These are phyloP conservation scores for Hyla sarda DNA, from an alignment of 2,113 vertebrate species.

Conservation along the genomic window DNA sequence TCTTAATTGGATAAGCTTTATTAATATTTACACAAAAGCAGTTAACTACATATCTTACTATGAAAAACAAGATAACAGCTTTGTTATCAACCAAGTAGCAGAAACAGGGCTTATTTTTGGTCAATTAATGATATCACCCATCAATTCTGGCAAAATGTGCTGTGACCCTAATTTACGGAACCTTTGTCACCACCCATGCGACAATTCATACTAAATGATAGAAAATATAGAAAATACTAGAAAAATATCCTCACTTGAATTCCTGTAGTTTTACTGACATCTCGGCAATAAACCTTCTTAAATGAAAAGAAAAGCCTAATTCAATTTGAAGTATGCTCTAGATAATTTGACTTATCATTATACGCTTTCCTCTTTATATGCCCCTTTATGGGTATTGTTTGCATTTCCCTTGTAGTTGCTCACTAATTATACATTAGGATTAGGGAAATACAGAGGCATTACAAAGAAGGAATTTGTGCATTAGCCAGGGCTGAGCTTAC, in stretches of 20 bases:
- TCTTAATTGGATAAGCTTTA: neutral
- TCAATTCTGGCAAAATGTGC: neutral
- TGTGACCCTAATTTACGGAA: neutral
- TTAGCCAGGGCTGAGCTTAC: conserved; percentile 51
- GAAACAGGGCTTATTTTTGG: too few species aligned
- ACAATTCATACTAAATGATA: neutral
- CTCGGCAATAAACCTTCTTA: neutral
- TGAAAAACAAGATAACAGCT: neutral
- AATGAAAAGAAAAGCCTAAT: neutral
- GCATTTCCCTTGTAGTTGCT: conserved; percentile 7
- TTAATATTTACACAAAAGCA: neutral
- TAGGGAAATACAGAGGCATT: conserved; percentile 41
- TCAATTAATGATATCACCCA: too few species aligned
- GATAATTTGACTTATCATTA: neutral
- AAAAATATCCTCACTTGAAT: neutral
- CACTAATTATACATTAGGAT: conserved; percentile 46
- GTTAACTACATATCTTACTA: neutral
- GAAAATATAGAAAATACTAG: too few species aligned
- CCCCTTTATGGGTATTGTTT: conserved; percentile 17
- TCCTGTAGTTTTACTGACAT: neutral
- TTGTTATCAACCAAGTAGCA: neutral
- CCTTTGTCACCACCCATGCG: neutral
- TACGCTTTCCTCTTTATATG: neutral
- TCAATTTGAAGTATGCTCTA: neutral
- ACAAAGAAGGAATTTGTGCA: conserved; percentile 52